These are phyloP conservation scores for Eupithecia pulchellata DNA, from an alignment of 2,888 invertebrate genomes.

Conservation along the genomic window DNA sequence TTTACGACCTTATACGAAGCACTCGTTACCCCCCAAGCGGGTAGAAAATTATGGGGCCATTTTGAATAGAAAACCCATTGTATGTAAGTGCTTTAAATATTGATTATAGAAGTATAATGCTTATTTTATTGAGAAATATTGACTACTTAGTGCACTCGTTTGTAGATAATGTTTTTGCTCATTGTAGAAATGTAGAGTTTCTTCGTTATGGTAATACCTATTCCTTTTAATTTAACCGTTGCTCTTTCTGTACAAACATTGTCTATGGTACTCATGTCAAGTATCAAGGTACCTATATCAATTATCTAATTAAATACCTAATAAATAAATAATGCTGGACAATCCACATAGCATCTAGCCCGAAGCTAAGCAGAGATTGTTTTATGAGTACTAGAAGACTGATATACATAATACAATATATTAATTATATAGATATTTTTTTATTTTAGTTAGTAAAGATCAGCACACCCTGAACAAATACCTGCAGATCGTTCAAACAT, in stretches of 20 bases:
- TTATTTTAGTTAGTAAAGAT: too few relatives aligned
- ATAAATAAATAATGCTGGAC: too few relatives aligned
- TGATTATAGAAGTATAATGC: constrained; percentile 15
- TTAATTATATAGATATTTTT: too few relatives aligned
- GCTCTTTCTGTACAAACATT: not conserved
- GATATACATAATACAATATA: too few relatives aligned
- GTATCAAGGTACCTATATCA: too few relatives aligned
- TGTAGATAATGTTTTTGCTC: not conserved
- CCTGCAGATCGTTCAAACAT: too few relatives aligned
- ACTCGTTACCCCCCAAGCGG: constrained; percentile 24
- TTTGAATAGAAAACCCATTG: constrained; percentile 27
- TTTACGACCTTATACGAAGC: constrained; percentile 7
- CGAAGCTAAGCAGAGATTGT: too few relatives aligned
- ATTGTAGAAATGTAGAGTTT: not conserved
- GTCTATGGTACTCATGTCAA: too few relatives aligned
- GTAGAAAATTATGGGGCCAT: constrained; percentile 8
- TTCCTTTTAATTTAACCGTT: not conserved
- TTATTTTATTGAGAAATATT: constrained; percentile 18
- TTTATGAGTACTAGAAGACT: too few relatives aligned
- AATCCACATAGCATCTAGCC: too few relatives aligned
- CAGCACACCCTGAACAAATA: too few relatives aligned
- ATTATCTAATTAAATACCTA: too few relatives aligned
- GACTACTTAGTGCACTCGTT: not conserved
- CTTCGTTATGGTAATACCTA: not conserved
- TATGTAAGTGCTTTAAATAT: constrained; percentile 22